Evolutionary conservation across 2,888 invertebrate genomes (phyloP).

Genomic region (Napeogenes inachia): DNA sequence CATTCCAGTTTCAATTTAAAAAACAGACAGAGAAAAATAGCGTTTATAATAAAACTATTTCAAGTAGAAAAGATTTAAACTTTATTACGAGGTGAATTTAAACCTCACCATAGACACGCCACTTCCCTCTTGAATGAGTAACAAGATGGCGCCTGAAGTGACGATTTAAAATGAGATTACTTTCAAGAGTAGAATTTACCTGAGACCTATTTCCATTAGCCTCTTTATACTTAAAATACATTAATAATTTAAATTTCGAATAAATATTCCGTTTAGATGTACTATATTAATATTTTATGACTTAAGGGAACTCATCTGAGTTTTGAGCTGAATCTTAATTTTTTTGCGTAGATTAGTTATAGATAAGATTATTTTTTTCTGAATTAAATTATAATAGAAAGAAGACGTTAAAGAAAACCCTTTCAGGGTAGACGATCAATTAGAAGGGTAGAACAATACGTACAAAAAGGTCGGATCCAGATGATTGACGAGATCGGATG

Average conservation of each 20-base stretch:
- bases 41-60: slow-evolving; percentile 2
- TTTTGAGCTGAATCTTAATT: not conserved
- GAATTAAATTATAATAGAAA: not conserved
- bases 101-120: slow-evolving; percentile 18
- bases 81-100: slow-evolving; percentile 9
- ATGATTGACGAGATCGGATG: slow-evolving; percentile 55
- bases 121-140: slow-evolving; percentile 45
- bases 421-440: slow-evolving; percentile 50
- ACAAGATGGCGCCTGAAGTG: slow-evolving; percentile 41
- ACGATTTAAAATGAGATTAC: slow-evolving; percentile 34
- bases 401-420: slow-evolving; percentile 36
- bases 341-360: no score
- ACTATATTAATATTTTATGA: not conserved
- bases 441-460: slow-evolving; percentile 48
- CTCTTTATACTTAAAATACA: slow-evolving; percentile 7
- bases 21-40: not conserved
- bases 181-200: slow-evolving; percentile 25
- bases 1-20: not conserved
- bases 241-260: slow-evolving; percentile 9
- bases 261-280: slow-evolving; percentile 6
- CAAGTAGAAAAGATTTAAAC: slow-evolving; percentile 1
- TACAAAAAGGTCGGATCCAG: slow-evolving; percentile 42
- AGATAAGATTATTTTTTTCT: no score
- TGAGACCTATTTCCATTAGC: slow-evolving; percentile 11
- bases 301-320: not conserved